Evolutionary conservation across 2,888 invertebrate species (phyloP).

Genomic region (Salticus scenicus): DNA sequence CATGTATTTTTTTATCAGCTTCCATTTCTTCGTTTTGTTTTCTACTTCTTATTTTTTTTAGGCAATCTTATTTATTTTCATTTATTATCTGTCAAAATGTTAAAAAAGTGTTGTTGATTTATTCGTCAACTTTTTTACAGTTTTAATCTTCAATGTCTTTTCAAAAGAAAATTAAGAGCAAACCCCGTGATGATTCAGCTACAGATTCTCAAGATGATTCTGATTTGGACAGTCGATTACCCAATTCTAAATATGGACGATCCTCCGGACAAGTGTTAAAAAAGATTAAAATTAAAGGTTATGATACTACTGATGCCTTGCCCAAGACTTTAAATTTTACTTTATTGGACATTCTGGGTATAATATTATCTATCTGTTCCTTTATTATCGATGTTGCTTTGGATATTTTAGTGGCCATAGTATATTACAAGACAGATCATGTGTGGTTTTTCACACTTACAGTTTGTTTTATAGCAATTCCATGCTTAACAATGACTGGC

Average conservation of each 20-base stretch:
- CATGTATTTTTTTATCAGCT: too few species aligned
- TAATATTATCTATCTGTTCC: slow-evolving; percentile 71
- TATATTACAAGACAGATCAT: slow-evolving; percentile 73
- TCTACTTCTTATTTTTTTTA: too few species aligned
- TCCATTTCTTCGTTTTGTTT: too few species aligned
- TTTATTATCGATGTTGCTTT: slow-evolving; percentile 72
- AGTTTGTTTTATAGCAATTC: slow-evolving; percentile 82
- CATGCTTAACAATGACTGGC: slow-evolving; percentile 84
- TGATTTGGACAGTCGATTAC: slow-evolving; percentile 46
- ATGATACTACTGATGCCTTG: slow-evolving; percentile 65
- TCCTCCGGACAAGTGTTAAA: slow-evolving; percentile 40
- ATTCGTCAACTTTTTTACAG: too few species aligned
- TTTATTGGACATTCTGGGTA: slow-evolving; percentile 63
- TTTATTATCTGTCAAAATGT: too few species aligned
- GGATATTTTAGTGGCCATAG: slow-evolving; percentile 71
- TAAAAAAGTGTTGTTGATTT: too few species aligned
- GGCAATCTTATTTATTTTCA: too few species aligned
- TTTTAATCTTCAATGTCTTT: neutral
- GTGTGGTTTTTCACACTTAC: slow-evolving; percentile 83
- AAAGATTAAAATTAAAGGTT: slow-evolving; percentile 67
- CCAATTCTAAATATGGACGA: slow-evolving; percentile 35
- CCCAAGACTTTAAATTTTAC: slow-evolving; percentile 69
- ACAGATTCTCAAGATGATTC: slow-evolving; percentile 67
- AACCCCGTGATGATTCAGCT: slow-evolving; percentile 44
- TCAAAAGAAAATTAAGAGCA: slow-evolving; percentile 30